Base-by-base conservation (phyloP, 2,888 invertebrate genomes). In the Marasmarcha lunaedactyla region DNA sequence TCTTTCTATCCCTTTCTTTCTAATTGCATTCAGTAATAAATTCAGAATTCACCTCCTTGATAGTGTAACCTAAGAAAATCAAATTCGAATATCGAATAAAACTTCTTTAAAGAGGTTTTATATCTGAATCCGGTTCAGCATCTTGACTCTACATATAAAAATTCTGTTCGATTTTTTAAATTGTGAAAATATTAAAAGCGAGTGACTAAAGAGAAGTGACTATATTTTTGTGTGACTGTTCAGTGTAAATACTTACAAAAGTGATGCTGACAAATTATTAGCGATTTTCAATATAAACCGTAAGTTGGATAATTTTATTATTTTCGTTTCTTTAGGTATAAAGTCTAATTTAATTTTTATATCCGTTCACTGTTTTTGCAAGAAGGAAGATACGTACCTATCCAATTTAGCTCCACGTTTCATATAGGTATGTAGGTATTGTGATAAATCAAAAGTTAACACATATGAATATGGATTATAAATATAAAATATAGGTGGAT, bases 261-360 rank as follows among this genome's bases (percentile, higher is more conserved):
- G 79, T 81, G 79, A 81, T 79, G 78, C 71, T 70, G 69, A 67
- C 66, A 51, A 37, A 43, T 49, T 43, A 47, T 7, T 30, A 30
- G 10, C 41, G 52, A 62, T 63, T 20, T 20, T 20, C 74, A 63
- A 72, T 62, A 59, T 48, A 45, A 42, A 49, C 78, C 79, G 81
- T 81, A 60, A 79, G 81, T 81, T 5, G n/a, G n/a, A n/a, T n/a
- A n/a, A 57, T 42, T 13, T 44, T 26, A 40, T 33, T 42, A 44
- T 27, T 15, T 9, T 13, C 13, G 36, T 9, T n/a, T n/a, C n/a
- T n/a, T n/a, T n/a, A n/a, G n/a, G n/a, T n/a, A n/a, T n/a, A n/a
- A n/a, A n/a, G n/a, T n/a, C n/a, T n/a, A n/a, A n/a, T n/a, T n/a
- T n/a, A n/a, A n/a, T n/a, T n/a, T n/a, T n/a, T n/a, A n/a, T n/a